Evolutionary conservation across 2,888 invertebrate genomes (phyloP).

Genomic region (Temnothorax unifasciatus): DNA sequence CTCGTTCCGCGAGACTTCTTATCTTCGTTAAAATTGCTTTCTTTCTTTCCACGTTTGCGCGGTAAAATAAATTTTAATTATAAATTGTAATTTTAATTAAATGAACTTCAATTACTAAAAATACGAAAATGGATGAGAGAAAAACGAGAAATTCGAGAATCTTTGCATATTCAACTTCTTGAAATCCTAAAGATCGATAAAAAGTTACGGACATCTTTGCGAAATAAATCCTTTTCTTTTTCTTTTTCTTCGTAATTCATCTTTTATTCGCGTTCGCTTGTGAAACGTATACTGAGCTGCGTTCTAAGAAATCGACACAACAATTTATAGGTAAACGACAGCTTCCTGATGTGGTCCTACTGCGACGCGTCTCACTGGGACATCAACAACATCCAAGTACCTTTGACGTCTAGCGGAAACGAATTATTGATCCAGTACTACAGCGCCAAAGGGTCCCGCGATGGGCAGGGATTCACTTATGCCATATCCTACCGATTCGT

Average conservation of each 20-base stretch:
- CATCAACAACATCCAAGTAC: conserved; percentile 82
- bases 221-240: background rate
- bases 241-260: background rate
- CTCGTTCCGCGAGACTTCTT: background rate
- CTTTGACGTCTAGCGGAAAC: conserved; percentile 79
- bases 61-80: background rate
- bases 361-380: conserved; percentile 81
- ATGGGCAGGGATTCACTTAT: conserved; percentile 82
- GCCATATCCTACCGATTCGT: conserved; percentile 80
- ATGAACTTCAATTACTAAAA: background rate
- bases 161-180: background rate
- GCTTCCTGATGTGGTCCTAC: conserved; percentile 80
- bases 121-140: background rate
- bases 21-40: background rate
- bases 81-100: background rate
- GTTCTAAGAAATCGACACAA: background rate
- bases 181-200: background rate
- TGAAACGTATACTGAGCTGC: background rate
- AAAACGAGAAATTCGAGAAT: background rate
- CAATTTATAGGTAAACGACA: conserved; percentile 72
- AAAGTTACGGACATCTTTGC: background rate
- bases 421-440: conserved; percentile 80
- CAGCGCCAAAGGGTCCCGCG: conserved; percentile 80
- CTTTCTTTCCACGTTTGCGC: background rate
- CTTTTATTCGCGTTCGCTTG: background rate